Evolutionary conservation across 2,797 vertebrate genomes (phyloP).

Genomic region (Sebastes matsubarae): DNA sequence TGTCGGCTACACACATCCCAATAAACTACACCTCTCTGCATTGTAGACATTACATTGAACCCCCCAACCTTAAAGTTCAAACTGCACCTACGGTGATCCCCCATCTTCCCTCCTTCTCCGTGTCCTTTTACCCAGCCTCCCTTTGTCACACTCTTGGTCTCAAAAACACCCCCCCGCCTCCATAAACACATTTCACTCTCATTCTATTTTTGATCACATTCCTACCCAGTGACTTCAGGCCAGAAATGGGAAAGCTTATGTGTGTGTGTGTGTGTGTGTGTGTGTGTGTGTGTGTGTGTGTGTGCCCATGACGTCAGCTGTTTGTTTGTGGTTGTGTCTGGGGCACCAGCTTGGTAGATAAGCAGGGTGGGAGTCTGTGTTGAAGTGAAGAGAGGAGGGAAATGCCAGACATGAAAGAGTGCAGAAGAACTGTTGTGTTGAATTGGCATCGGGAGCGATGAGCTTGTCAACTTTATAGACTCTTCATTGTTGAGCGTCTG

Average conservation of each 20-base stretch:
- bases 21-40: rapidly evolving
- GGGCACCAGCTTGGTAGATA: conserved; percentile 62
- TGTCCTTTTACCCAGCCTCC: background rate
- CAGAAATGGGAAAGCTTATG: conserved; percentile 26
- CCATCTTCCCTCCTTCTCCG: background rate
- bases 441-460: conserved; percentile 45
- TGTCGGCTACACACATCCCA: no score
- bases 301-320: conserved; percentile 60
- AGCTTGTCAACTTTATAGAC: conserved; percentile 58
- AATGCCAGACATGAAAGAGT: background rate
- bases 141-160: background rate
- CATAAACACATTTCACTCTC: conserved; percentile 41
- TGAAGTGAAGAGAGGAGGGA: background rate
- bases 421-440: background rate
- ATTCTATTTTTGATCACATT: conserved; percentile 78
- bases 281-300: conserved; percentile 34
- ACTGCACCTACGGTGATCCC: background rate
- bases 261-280: conserved; percentile 27
- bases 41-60: no score
- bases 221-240: conserved; percentile 73
- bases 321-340: conserved; percentile 74
- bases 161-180: conserved; percentile 24
- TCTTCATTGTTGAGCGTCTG: conserved; percentile 62
- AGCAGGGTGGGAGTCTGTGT: conserved; percentile 51
- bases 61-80: background rate